These are phyloP conservation scores for Eurypyga helias DNA, from an alignment of 2,113 vertebrate species.

Conservation along the genomic window DNA sequence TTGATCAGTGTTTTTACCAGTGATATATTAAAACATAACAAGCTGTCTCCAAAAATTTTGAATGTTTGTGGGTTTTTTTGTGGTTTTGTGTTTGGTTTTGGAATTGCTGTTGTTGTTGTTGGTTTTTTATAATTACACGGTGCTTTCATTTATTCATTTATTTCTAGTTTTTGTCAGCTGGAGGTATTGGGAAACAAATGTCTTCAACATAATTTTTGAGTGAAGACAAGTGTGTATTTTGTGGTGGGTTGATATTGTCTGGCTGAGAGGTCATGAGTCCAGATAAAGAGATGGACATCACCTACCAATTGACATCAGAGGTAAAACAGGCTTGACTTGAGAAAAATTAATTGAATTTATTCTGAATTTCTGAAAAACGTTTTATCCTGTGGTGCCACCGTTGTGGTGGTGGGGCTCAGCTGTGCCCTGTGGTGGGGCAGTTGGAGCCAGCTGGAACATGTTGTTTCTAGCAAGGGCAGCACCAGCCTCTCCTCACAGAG, in stretches of 20 bases:
- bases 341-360: not conserved
- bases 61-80: not conserved
- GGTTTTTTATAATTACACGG: not conserved
- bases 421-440: accelerated
- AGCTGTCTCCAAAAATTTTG: not conserved
- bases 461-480: accelerated
- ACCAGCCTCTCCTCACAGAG: not conserved
- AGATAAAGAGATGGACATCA: not conserved
- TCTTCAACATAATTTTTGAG: not conserved
- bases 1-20: not conserved
- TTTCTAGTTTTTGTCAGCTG: not conserved
- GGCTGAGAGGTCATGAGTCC: not conserved
- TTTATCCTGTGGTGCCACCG: not conserved
- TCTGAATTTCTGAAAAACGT: not conserved
- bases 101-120: too few species aligned
- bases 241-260: not conserved
- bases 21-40: not conserved
- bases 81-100: not conserved
- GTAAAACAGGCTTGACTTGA: not conserved
- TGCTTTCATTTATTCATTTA: not conserved
- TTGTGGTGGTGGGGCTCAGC: accelerated
- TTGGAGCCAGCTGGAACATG: accelerated
- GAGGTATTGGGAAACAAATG: not conserved
- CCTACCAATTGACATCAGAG: not conserved
- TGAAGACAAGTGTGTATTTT: not conserved